These are phyloP conservation scores for Antedon mediterranea DNA, from an alignment of 53 echinoderm and acorn worm genomes.

Conservation along the genomic window DNA sequence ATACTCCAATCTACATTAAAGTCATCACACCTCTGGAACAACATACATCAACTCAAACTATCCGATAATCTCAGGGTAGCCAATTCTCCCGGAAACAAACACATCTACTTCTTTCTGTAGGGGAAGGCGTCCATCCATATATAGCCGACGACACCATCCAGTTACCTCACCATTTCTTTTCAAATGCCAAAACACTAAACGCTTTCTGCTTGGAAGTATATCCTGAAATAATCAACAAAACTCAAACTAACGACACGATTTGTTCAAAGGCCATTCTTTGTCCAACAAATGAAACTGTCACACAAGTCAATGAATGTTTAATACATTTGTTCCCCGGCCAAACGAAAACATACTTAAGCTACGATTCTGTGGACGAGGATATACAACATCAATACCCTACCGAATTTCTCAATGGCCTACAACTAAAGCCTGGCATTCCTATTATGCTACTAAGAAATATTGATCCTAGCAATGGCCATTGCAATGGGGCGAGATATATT, in stretches of 20 bases:
- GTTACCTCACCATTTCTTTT: neutral
- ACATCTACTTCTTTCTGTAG: too few relatives aligned
- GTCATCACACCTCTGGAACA: neutral
- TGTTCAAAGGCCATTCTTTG: neutral
- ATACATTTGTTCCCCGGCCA: slow-evolving; percentile 11
- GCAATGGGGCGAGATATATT: slow-evolving; percentile 19
- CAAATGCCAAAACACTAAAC: neutral
- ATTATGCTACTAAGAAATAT: slow-evolving; percentile 28
- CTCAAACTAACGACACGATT: neutral
- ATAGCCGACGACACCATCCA: neutral
- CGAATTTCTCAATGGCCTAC: slow-evolving; percentile 16
- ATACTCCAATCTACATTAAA: neutral
- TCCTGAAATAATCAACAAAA: too few relatives aligned
- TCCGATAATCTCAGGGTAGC: neutral
- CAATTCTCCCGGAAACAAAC: too few relatives aligned
- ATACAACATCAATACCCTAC: slow-evolving; percentile 9
- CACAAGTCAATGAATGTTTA: slow-evolving; percentile 6
- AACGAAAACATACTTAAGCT: slow-evolving; percentile 6
- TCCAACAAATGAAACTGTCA: neutral
- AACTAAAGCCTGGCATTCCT: slow-evolving; percentile 9
- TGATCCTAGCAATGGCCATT: slow-evolving; percentile 21
- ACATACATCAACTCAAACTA: neutral
- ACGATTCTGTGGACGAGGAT: neutral
- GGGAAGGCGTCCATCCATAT: neutral
- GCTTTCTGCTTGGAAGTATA: neutral